Percentiles rank a stretch among this genome's conserved stretches.
Evolutionary conservation across 2,888 invertebrate genomes (phyloP).

Genomic region (Scaptomyza cyrtandrae): DNA sequence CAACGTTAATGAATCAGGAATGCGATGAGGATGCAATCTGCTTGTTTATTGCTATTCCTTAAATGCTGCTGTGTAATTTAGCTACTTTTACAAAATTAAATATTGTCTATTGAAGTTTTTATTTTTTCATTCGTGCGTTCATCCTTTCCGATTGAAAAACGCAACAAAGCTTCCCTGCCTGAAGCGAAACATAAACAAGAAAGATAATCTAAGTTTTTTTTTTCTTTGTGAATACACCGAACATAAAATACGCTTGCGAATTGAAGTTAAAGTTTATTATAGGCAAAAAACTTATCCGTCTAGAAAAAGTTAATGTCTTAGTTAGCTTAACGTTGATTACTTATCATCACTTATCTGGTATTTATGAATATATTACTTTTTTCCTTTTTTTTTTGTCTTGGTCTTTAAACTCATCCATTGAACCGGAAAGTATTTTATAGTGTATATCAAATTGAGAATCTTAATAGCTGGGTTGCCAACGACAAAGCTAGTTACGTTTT

Average conservation of each 20-base stretch:
- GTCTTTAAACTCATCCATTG: not conserved
- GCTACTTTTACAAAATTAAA: not conserved
- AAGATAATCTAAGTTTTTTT: not conserved
- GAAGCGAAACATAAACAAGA: not conserved
- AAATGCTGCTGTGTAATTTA: not conserved
- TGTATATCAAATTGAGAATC: conserved; percentile 5
- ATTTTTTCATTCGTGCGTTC: not conserved
- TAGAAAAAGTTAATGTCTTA: too few species aligned
- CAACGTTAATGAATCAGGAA: not conserved
- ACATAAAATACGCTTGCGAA: not conserved
- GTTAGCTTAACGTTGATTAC: too few species aligned
- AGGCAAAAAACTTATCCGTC: too few species aligned
- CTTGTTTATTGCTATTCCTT: not conserved
- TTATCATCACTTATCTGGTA: not conserved
- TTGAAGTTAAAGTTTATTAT: too few species aligned
- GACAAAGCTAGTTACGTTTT: not conserved
- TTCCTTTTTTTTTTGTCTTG: not conserved
- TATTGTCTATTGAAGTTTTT: not conserved
- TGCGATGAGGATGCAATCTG: not conserved
- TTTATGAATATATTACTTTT: not conserved
- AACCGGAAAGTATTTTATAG: not conserved
- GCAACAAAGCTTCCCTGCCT: not conserved
- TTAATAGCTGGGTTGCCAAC: not conserved
- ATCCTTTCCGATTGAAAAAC: not conserved
- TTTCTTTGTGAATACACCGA: not conserved